Conservation (phyloP, 2,888 invertebrate species). For the Blastobasis adustella region DNA sequence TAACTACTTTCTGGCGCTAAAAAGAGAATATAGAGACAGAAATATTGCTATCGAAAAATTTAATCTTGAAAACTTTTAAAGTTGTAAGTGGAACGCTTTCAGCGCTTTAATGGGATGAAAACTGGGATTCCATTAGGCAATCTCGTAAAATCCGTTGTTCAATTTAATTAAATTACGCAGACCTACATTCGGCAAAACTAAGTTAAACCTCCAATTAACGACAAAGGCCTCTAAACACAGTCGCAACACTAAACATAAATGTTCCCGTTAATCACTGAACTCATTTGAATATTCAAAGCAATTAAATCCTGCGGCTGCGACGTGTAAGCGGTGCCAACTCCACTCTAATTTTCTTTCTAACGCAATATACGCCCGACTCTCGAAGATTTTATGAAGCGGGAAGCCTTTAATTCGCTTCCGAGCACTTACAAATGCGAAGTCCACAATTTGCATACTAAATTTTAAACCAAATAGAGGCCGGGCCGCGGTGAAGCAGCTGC, state of each 20-base stretch:
- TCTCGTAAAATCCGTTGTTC: constrained; percentile 8
- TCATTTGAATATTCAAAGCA: constrained; percentile 49
- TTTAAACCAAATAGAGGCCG: constrained; percentile 49
- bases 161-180: constrained; percentile 18
- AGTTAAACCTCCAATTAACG: constrained; percentile 34
- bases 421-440: constrained; percentile 46
- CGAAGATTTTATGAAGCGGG: constrained; percentile 42
- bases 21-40: not conserved
- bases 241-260: constrained; percentile 34
- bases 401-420: constrained; percentile 42
- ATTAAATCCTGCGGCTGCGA: constrained; percentile 28
- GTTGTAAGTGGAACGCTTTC: not conserved
- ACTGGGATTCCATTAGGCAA: constrained; percentile 2
- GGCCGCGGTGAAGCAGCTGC: constrained; percentile 34
- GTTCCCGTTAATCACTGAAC: constrained; percentile 40
- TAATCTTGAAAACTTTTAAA: constrained; percentile 1
- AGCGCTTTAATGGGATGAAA: constrained; percentile 1
- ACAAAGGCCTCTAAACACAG: constrained; percentile 22
- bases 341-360: constrained; percentile 39
- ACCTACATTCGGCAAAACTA: constrained; percentile 24
- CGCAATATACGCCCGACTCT: constrained; percentile 28
- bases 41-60: constrained; percentile 1
- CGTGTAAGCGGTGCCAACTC: constrained; percentile 19
- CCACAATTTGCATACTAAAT: constrained; percentile 58
- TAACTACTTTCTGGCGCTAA: not conserved